Conservation (phyloP, 53 echinoderm and acorn worm species). For the Patiria pectinifera region DNA sequence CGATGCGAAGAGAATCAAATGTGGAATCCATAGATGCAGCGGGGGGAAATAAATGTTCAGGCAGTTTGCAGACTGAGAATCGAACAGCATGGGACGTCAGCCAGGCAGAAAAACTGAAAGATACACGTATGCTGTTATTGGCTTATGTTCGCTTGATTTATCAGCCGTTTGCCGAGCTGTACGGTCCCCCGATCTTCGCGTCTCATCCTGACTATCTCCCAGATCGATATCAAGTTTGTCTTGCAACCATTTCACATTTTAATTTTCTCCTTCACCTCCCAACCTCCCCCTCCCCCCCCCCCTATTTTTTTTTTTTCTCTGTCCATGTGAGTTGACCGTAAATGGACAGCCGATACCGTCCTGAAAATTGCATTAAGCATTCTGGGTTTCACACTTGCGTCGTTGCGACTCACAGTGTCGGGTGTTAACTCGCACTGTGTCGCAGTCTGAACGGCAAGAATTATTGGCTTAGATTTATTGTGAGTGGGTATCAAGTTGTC, state of each 20-base stretch:
- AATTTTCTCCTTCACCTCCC: neutral
- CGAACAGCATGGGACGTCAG: neutral
- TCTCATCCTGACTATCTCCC: neutral
- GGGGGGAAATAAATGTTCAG: neutral
- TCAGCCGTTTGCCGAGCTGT: neutral
- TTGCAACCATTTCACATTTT: neutral
- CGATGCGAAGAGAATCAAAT: neutral
- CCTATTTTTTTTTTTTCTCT: neutral
- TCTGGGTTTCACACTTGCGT: constrained; percentile 16
- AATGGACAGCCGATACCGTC: constrained; percentile 22
- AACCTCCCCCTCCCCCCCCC: neutral
- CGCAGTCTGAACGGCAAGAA: neutral
- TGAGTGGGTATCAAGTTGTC: neutral
- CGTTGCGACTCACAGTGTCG: neutral
- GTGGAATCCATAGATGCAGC: neutral
- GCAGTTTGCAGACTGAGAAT: neutral
- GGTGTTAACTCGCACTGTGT: neutral
- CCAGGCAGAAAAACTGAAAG: constrained; percentile 7
- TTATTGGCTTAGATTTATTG: constrained; percentile 2
- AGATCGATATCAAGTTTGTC: neutral
- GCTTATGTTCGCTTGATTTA: neutral
- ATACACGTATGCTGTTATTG: constrained; percentile 4
- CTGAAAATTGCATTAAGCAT: constrained; percentile 36
- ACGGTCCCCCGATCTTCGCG: neutral
- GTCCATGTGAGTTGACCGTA: constrained; percentile 38